Conservation (phyloP, 2,888 invertebrate genomes). For the Eubasilissa splendida region DNA sequence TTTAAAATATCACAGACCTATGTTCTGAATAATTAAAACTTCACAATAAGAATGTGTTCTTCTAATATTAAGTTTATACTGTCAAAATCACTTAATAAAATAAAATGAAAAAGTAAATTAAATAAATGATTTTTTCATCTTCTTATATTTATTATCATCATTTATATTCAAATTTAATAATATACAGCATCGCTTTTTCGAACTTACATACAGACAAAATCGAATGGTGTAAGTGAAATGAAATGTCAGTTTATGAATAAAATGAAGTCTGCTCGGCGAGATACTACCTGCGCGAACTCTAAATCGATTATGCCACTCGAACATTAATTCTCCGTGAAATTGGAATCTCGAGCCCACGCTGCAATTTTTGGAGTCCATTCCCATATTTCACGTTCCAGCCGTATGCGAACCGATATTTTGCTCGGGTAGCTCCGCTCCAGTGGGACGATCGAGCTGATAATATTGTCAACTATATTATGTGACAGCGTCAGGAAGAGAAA, state of each 20-base stretch:
- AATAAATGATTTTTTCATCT: too few relatives aligned
- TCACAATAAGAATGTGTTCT: too few relatives aligned
- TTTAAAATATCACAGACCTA: too few relatives aligned
- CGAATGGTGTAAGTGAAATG: too few relatives aligned
- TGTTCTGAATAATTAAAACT: too few relatives aligned
- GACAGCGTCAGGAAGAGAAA: slow-evolving; percentile 48
- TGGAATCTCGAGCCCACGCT: slow-evolving; percentile 1
- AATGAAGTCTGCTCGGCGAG: neutral
- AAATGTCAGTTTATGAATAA: neutral
- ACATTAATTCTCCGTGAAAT: slow-evolving; percentile 13
- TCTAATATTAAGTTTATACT: too few relatives aligned
- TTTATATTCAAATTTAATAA: too few relatives aligned
- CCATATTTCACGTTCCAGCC: slow-evolving; percentile 11
- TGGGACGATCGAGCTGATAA: slow-evolving; percentile 40
- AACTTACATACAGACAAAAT: too few relatives aligned
- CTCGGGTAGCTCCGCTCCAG: neutral
- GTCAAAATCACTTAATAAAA: too few relatives aligned
- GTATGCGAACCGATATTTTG: neutral
- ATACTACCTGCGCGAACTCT: neutral
- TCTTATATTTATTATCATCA: too few relatives aligned
- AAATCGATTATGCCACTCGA: neutral
- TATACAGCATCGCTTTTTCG: too few relatives aligned
- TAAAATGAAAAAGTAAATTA: too few relatives aligned
- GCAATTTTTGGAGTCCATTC: slow-evolving; percentile 2
- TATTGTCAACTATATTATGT: slow-evolving; percentile 53